A percentile compares a stretch with the other conserved stretches of the same genome.
These are phyloP conservation scores for Hypanus sabinus DNA, from an alignment of 2,113 vertebrate genomes.

Conservation along the genomic window DNA sequence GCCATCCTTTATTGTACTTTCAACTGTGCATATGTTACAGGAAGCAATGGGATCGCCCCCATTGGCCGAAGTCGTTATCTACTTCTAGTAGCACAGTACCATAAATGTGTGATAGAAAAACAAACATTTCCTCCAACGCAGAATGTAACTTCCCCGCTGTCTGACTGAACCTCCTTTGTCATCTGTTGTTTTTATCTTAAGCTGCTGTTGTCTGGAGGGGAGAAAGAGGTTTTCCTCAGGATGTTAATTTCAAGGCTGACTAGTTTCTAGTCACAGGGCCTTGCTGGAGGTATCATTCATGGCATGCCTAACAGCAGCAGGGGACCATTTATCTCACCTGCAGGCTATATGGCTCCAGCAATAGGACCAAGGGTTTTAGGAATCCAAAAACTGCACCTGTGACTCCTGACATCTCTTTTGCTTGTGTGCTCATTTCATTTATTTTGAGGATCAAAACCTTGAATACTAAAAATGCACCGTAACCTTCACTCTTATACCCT, in stretches of 20 bases:
- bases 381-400: constrained; percentile 43
- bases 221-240: constrained; percentile 45
- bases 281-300: constrained; percentile 58
- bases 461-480: not conserved
- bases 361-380: constrained; percentile 43
- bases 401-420: constrained; percentile 24
- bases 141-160: constrained; percentile 40
- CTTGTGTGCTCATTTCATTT: not conserved
- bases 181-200: constrained; percentile 43
- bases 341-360: constrained; percentile 44
- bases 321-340: constrained; percentile 55
- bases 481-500: not conserved
- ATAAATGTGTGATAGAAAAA: constrained; percentile 41
- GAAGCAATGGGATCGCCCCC: constrained; percentile 14
- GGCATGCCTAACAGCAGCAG: constrained; percentile 47
- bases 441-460: not conserved
- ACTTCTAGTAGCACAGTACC: not conserved
- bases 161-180: constrained; percentile 41
- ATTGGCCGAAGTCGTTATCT: constrained; percentile 13
- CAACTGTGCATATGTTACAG: constrained; percentile 38
- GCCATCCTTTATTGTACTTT: constrained; percentile 32
- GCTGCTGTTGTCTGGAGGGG: constrained; percentile 47
- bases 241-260: constrained; percentile 66
- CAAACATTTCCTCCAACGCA: constrained; percentile 43
- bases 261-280: constrained; percentile 50